Conservation (phyloP, 30 jellyfish, hydroid and myxozoan genomes). For the Hydractinia echinata region DNA sequence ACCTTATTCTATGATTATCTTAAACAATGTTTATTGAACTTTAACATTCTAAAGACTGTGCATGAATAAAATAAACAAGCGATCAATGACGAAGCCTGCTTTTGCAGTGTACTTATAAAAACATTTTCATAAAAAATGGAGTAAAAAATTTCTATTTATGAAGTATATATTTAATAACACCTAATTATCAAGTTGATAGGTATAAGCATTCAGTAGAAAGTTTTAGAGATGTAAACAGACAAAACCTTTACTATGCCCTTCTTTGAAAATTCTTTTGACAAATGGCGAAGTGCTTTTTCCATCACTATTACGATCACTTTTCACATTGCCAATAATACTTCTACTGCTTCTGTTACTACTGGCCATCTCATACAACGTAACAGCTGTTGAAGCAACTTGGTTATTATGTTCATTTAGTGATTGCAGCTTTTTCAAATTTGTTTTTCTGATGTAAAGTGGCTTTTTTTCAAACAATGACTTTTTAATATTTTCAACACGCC, state of each 20-base stretch:
- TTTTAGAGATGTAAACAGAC: too few species aligned
- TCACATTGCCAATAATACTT: background rate
- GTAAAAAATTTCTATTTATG: too few species aligned
- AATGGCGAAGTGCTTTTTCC: background rate
- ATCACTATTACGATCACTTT: constrained; percentile 16
- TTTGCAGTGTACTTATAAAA: too few species aligned
- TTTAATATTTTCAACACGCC: background rate
- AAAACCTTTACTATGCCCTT: constrained; percentile 12
- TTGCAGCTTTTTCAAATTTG: constrained; percentile 13
- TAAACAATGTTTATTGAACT: too few species aligned
- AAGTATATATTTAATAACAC: too few species aligned
- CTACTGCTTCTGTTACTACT: constrained; percentile 8
- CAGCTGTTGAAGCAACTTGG: background rate
- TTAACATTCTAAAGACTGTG: too few species aligned
- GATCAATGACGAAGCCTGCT: too few species aligned
- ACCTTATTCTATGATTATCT: too few species aligned
- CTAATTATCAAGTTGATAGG: too few species aligned
- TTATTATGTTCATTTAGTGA: background rate
- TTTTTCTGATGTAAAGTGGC: constrained; percentile 19
- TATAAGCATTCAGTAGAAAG: too few species aligned
- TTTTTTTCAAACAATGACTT: background rate
- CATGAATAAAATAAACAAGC: too few species aligned
- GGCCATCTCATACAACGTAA: background rate
- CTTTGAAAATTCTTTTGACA: background rate
- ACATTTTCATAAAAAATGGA: too few species aligned